A percentile compares a stretch with the other conserved stretches of the same genome.
phyloP scores from a whole-genome alignment of 2,113 vertebrate species.

The Paralichthys olivaceus region DNA sequence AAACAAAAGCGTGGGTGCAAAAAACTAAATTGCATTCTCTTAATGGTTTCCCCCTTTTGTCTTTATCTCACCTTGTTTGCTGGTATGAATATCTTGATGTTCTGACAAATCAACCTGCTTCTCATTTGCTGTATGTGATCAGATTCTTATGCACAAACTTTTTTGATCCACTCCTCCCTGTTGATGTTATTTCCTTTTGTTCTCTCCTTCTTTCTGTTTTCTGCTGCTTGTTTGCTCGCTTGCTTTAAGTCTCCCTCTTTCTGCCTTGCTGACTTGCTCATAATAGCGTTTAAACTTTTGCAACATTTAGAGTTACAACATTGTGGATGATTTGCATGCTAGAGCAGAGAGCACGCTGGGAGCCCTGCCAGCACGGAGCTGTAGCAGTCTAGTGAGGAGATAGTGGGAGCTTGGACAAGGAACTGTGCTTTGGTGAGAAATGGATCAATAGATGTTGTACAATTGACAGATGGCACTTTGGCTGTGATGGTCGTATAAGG shows the following conservation, averaged over 20 bases:
- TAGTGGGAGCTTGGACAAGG: conserved; percentile 35
- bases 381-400: conserved; percentile 23
- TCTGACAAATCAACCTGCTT: conserved; percentile 25
- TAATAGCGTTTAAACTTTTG: conserved; percentile 23
- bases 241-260: conserved; percentile 1
- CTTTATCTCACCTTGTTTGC: background rate
- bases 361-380: conserved; percentile 27
- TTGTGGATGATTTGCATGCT: conserved; percentile 6
- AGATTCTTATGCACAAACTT: background rate
- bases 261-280: background rate
- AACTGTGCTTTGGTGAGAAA: conserved; percentile 56
- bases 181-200: background rate
- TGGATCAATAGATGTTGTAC: conserved; percentile 59
- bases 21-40: background rate
- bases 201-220: background rate
- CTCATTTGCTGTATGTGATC: conserved; percentile 29
- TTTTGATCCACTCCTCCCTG: background rate
- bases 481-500: conserved; percentile 54
- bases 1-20: background rate
- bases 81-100: conserved; percentile 27
- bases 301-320: conserved; percentile 10
- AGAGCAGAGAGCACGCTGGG: conserved; percentile 33
- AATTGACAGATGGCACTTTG: conserved; percentile 60
- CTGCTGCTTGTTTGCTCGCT: background rate
- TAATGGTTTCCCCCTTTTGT: background rate